Evolutionary conservation across 2,888 invertebrate genomes (phyloP).

Genomic region (Ceriagrion tenellum): DNA sequence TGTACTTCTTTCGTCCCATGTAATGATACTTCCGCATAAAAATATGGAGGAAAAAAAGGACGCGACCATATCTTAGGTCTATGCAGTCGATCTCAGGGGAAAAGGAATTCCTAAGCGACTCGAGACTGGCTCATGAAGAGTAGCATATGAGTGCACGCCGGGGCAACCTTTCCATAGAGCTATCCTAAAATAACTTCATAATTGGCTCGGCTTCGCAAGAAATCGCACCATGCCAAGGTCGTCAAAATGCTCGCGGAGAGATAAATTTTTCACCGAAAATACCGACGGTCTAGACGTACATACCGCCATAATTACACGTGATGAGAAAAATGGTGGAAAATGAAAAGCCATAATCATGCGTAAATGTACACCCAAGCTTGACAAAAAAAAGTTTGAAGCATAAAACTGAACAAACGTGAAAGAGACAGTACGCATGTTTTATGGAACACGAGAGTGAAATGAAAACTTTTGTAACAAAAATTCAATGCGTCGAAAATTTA

Average conservation of each 20-base stretch:
- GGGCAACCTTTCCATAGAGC: background rate
- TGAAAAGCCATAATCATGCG: no score
- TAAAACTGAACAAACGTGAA: no score
- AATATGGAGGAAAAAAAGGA: no score
- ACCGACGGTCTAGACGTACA: background rate
- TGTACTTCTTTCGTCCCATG: no score
- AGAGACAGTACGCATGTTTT: no score
- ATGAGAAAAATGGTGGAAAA: no score
- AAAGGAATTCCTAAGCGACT: background rate
- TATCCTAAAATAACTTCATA: conserved; percentile 20
- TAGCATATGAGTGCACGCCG: background rate
- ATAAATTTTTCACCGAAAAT: background rate
- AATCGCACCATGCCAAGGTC: conserved; percentile 13
- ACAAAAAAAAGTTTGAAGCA: no score
- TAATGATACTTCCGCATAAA: no score
- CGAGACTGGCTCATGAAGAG: background rate
- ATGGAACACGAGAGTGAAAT: no score
- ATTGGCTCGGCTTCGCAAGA: conserved; percentile 25
- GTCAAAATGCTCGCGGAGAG: background rate
- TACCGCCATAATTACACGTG: background rate
- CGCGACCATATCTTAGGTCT: background rate
- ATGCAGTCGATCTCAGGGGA: background rate
- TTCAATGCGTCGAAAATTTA: no score
- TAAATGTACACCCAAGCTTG: no score
- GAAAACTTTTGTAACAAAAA: no score